Base-by-base conservation (phyloP, 2,113 vertebrate species). In the Crotalus horridus region DNA sequence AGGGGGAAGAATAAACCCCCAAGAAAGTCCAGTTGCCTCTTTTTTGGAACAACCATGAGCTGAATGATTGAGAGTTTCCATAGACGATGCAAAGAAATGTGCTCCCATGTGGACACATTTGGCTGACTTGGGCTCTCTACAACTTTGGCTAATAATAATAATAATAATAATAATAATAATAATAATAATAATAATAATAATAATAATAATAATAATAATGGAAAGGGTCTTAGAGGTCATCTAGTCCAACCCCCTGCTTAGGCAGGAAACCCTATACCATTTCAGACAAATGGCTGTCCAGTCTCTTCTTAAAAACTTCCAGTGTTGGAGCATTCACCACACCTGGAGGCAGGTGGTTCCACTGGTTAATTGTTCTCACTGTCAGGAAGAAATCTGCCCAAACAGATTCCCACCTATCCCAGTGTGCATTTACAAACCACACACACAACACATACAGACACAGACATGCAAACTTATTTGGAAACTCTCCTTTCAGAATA, bases 1-100 rank as follows among this genome's bases (percentile, higher is more conserved):
- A 10, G 23, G 24, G 2, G 1, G 3, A 0, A 11, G 11, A 11
- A 26, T 39, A 10, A 0, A 26, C 24, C 3, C 24, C 11, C 48
- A 51, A 61, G 24, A 61, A 29, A 29, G 59, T 29, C 11, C 61
- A n/a, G 11, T 64, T 61, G 26, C 29, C 64, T 69, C 6, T 69
- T n/a, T 69, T 69, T 69, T 12, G 61, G 59, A 51, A 3, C 8
- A 26, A 26, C 64, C 12, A 10, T 0, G 59, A 61, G 10, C 3
- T 69, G 64, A 5, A 69, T 69, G 64, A n/a, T n/a, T 69, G 29
- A n/a, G 64, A 69, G n/a, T 12, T 12, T 69, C 12, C 29, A 69
- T 6, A n/a, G 64, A n/a, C 1, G 15, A 81, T 81, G 33, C 69
- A 81, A 81, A 39, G 33, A 81, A 21, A 17, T 39, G 17, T 3